Evolutionary conservation across 2,888 invertebrate species (phyloP).

Genomic region (Diaphora mendica): DNA sequence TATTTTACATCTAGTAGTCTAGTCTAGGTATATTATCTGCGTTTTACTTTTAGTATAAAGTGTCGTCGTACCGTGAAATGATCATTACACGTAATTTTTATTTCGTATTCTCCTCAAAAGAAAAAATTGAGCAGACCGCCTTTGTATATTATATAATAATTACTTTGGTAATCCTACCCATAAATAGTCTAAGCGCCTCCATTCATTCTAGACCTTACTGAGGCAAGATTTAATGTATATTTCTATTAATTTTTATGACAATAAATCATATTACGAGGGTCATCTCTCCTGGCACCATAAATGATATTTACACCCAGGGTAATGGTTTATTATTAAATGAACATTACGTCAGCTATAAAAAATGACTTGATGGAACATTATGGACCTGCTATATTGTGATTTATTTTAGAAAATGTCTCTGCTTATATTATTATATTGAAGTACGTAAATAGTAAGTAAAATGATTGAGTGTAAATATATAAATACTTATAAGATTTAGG

Average conservation of each 20-base stretch:
- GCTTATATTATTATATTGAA: background rate
- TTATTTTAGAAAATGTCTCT: background rate
- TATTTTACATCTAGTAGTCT: background rate
- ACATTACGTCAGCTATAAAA: slow-evolving; percentile 20
- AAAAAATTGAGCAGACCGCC: background rate
- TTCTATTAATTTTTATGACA: slow-evolving; percentile 10
- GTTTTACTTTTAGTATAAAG: background rate
- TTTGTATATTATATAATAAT: background rate
- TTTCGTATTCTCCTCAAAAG: background rate
- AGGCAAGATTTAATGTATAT: background rate
- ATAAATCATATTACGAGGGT: slow-evolving; percentile 18
- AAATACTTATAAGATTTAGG: too few relatives aligned
- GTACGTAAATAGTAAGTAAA: too few relatives aligned
- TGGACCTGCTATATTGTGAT: background rate
- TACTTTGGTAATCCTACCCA: background rate
- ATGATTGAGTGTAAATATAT: too few relatives aligned
- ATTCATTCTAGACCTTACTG: slow-evolving; percentile 5
- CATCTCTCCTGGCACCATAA: slow-evolving; percentile 7
- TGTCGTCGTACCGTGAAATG: background rate
- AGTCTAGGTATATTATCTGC: too few relatives aligned
- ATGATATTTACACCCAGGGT: slow-evolving; percentile 12
- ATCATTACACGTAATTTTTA: background rate
- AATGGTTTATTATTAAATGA: slow-evolving; percentile 20
- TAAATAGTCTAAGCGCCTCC: slow-evolving; percentile 5
- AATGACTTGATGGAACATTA: slow-evolving; percentile 1